Evolutionary conservation across 1,140 invertebrate genomes (phyloP).

Genomic region (Lineus longissimus): DNA sequence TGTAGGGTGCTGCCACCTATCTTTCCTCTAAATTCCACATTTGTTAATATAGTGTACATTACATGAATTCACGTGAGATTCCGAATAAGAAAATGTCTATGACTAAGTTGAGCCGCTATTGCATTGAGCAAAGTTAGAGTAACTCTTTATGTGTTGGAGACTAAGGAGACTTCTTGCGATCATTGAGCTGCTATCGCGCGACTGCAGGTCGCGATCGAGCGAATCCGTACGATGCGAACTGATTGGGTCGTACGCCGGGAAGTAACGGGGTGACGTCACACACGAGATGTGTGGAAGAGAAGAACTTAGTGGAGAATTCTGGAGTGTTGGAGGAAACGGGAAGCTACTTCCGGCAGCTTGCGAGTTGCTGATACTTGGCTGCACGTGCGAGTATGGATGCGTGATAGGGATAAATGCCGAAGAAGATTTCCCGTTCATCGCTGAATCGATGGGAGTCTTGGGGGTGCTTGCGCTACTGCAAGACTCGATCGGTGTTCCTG

Average conservation of each 20-base stretch:
- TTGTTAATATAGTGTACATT: too few relatives aligned
- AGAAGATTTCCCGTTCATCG: slow-evolving; percentile 59
- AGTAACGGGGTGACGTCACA: slow-evolving; percentile 61
- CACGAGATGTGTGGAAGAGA: slow-evolving; percentile 48
- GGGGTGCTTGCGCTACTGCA: background rate
- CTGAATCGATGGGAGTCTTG: slow-evolving; percentile 34
- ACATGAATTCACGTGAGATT: too few relatives aligned
- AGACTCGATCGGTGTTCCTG: slow-evolving; percentile 49
- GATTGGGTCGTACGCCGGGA: slow-evolving; percentile 80
- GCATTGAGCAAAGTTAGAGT: slow-evolving; percentile 58
- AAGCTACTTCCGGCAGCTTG: slow-evolving; percentile 30
- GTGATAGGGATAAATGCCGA: slow-evolving; percentile 89
- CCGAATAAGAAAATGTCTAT: too few relatives aligned
- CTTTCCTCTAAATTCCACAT: too few relatives aligned
- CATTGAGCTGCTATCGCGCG: slow-evolving; percentile 62
- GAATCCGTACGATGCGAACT: slow-evolving; percentile 64
- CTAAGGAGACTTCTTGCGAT: slow-evolving; percentile 92
- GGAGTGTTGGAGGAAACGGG: slow-evolving; percentile 29
- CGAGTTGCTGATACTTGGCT: slow-evolving; percentile 41
- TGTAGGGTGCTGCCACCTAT: too few relatives aligned
- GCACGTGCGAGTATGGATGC: slow-evolving; percentile 63
- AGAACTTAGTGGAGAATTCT: slow-evolving; percentile 25
- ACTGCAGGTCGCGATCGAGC: slow-evolving; percentile 35
- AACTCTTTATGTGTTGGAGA: slow-evolving; percentile 93
- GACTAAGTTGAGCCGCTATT: background rate